Base-by-base conservation (phyloP, 2,888 invertebrate species). In the Sarcophaga caerulescens region DNA sequence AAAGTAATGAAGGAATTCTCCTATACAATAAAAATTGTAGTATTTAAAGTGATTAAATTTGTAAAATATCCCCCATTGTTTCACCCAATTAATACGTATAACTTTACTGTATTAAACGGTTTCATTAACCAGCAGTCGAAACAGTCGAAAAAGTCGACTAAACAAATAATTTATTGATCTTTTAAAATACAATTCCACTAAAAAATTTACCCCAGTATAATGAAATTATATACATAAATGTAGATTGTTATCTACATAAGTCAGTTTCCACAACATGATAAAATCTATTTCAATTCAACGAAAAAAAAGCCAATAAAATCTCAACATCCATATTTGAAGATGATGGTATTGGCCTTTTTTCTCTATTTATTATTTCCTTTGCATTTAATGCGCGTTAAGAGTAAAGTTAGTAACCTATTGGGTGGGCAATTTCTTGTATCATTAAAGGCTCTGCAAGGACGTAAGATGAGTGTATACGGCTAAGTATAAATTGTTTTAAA, bases 401-500 rank as follows among this genome's bases (percentile, higher is more conserved):
- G 35, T 52, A 1, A 52, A 63, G 21, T 65, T 75, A 35, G 52
- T 71, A 66, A 60, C 68, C 6, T 73, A 74, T 68, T 25, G 74
- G 60, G 59, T 35, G 71, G 65, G 23, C 44, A 59, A 71, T 57
- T 65, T 57, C 25, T 71, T 82, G 52, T 71, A 76, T 71, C 70
- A 69, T 47, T 70, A 63, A 69, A 45, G 44, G 23, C 63, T 69
- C 44, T 52, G 8, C 8, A 35, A 35, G 35, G 35, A 35, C 35
- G 35, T 35, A 35, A 35, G 35, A 35, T 35, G 8, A 35, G 35
- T 35, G 35, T 35, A 10, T 69, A 35, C 35, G 14, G 4, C 17
- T 45, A 69, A n/a, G 19, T 71, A 71, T 45, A 70, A 70, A 76
- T 76, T 63, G 65, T 71, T 81, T 82, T 76, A 82, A 82, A 44